Conservation (phyloP, 2,888 invertebrate species). For the Aelia acuminata region DNA sequence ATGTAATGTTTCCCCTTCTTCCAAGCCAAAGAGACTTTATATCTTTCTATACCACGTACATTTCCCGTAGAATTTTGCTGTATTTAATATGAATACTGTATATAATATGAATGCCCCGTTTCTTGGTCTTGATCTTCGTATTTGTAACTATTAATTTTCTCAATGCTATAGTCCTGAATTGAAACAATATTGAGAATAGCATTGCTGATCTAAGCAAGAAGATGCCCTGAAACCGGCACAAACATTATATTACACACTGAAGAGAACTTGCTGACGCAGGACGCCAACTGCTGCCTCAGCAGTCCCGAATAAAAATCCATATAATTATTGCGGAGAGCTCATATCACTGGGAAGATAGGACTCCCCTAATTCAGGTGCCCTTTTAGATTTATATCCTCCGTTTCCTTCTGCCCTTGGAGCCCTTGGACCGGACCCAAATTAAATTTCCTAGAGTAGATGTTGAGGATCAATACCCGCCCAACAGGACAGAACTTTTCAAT, state of each 20-base stretch:
- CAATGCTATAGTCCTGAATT: not conserved
- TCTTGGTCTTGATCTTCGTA: no score
- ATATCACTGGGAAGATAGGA: not conserved
- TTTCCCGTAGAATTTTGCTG: no score
- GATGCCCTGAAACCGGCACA: not conserved
- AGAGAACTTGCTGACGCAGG: not conserved
- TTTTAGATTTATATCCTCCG: constrained; percentile 46
- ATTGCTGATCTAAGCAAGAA: not conserved
- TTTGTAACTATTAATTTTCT: not conserved
- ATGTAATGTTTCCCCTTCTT: no score
- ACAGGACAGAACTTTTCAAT: not conserved
- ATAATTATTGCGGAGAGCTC: not conserved
- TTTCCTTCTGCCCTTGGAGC: constrained; percentile 40
- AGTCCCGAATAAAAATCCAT: constrained; percentile 2
- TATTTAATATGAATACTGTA: no score
- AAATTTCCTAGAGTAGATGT: constrained; percentile 52
- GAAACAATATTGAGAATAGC: not conserved
- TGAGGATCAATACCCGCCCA: constrained; percentile 16
- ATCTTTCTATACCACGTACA: no score
- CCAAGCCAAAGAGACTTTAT: no score
- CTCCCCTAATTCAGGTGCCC: constrained; percentile 2
- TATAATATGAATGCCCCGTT: no score
- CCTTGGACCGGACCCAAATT: constrained; percentile 52
- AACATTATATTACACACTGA: not conserved
- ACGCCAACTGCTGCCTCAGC: not conserved